Conservation (phyloP, 2,888 invertebrate species). For the Philhelius pedissequus region DNA sequence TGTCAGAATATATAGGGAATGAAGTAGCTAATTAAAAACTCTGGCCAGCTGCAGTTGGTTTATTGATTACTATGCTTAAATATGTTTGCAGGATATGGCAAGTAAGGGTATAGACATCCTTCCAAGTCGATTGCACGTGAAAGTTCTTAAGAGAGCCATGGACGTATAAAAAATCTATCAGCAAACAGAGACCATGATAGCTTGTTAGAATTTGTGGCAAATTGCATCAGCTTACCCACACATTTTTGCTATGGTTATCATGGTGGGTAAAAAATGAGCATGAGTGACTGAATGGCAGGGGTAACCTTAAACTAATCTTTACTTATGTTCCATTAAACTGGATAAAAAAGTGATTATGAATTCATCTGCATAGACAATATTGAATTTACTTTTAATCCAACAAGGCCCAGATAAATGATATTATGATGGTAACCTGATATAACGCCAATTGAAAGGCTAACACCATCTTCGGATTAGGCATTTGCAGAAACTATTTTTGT, state of each 20-base stretch:
- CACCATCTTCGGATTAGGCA: no score
- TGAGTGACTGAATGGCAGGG: no score
- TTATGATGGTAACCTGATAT: no score
- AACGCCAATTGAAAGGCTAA: no score
- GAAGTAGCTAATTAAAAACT: constrained; percentile 14
- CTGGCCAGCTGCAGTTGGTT: background rate
- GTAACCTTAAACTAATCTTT: no score
- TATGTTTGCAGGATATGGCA: background rate
- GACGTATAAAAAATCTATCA: background rate
- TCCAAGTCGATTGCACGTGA: background rate
- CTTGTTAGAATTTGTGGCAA: background rate
- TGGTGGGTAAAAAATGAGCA: background rate
- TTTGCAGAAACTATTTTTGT: no score
- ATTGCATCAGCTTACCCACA: background rate
- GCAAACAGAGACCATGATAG: background rate
- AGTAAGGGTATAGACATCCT: background rate
- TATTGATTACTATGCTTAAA: background rate
- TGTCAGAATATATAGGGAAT: background rate
- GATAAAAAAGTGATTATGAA: no score
- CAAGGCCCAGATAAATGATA: no score
- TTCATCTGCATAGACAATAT: no score
- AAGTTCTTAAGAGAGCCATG: background rate
- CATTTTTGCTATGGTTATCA: background rate
- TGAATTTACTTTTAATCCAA: no score
- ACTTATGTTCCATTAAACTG: no score